Base-by-base conservation (phyloP, 2,888 invertebrate genomes). In the Lagria hirta region DNA sequence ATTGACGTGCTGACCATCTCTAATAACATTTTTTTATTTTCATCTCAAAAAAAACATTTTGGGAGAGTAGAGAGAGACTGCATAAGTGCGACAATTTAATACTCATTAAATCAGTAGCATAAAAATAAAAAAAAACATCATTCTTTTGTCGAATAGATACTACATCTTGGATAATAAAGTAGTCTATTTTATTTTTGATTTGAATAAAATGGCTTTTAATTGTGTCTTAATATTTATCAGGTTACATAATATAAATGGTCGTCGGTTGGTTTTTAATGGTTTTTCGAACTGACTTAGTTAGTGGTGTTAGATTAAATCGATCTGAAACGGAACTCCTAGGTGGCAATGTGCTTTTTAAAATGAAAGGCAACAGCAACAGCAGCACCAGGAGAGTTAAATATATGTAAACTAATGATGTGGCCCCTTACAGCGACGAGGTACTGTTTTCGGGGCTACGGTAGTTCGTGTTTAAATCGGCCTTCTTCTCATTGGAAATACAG, bases 331-430 rank as follows among this genome's bases (percentile, higher is more conserved):
- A 43, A 35, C 57, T 50, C 62, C 61, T 62, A 63, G 61, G 62
- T 56, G 62, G 62, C 59, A 61, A 57, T 50, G 50, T 50, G 41
- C 45, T n/a, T n/a, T 56, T 58, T 58, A 53, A 55, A 57, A 51
- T 50, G 58, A 62, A 62, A 59, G n/a, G 54, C 57, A 59, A 60
- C 58, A 58, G 54, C 48, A 59, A 48, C 54, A 55, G 51, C 61
- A 59, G 54, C 60, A 55, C 51, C 52, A 42, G 59, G 58, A 55
- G 58, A 58, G 55, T 57, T 61, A 57, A 60, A 54, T 59, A 53
- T 58, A 60, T 57, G 59, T 60, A 61, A 63, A 65, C 64, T 66
- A 66, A 66, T 66, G 66, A 64, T 63, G 57, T 57, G 60, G 52
- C 61, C 64, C 62, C 65, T 57, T 53, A 58, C 52, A 49, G 62